Conservation (phyloP, 2,113 vertebrate species). For the Vombatus ursinus region DNA sequence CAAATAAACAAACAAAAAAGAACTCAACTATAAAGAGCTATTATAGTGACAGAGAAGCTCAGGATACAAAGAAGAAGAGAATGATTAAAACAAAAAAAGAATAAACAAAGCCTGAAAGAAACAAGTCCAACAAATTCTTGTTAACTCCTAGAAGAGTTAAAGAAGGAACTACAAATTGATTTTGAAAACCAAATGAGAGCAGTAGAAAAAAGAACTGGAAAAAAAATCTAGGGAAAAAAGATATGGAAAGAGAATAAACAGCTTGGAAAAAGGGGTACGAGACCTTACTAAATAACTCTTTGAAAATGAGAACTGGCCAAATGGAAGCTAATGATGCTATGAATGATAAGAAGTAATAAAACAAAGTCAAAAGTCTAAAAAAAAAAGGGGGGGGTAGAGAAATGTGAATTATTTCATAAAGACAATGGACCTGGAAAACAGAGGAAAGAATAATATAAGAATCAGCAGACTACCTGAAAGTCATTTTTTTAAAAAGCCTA, state of each 20-base stretch:
- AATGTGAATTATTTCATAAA: neutral
- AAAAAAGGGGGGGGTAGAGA: neutral
- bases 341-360: neutral
- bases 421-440: neutral
- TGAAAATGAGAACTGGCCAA: neutral
- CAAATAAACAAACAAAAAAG: too few relatives aligned
- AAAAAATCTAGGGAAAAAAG: neutral
- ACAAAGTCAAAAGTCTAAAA: neutral
- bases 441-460: neutral
- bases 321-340: neutral
- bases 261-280: neutral
- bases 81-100: neutral
- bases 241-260: neutral
- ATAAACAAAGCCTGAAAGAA: neutral
- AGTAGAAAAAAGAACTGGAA: neutral
- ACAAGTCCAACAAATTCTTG: neutral
- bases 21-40: neutral
- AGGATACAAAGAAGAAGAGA: neutral
- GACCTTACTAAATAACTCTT: neutral
- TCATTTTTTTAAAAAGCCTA: neutral
- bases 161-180: neutral
- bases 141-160: neutral
- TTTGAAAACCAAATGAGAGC: neutral
- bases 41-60: neutral
- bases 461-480: neutral